Evolutionary conservation across 1,140 invertebrate species (phyloP).

Genomic region (Acromyrmex heyeri): DNA sequence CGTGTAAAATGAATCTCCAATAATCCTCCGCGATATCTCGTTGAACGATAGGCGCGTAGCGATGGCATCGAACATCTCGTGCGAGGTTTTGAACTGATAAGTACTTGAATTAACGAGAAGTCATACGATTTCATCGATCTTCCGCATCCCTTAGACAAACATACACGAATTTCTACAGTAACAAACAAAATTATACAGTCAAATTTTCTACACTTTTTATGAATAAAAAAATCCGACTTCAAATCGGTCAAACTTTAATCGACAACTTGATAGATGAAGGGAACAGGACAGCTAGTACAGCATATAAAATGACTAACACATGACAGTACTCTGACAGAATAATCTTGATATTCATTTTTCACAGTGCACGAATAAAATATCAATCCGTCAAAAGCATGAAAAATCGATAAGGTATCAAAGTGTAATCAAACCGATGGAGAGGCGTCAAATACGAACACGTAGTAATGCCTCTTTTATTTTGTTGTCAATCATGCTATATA

Average conservation of each 20-base stretch:
- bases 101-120: not conserved
- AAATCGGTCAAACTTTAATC: constrained; percentile 13
- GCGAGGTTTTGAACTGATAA: not conserved
- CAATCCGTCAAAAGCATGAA: constrained; percentile 47
- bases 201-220: not conserved
- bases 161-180: not conserved
- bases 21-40: constrained; percentile 62
- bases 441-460: constrained; percentile 34
- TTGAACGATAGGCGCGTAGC: constrained; percentile 13
- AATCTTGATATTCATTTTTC: constrained; percentile 57
- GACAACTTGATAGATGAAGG: constrained; percentile 37
- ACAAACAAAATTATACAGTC: not conserved
- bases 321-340: constrained; percentile 41
- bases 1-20: constrained; percentile 67
- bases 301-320: constrained; percentile 39
- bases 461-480: constrained; percentile 34
- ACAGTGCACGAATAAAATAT: constrained; percentile 51
- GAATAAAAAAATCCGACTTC: not conserved
- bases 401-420: constrained; percentile 54
- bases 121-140: not conserved
- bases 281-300: constrained; percentile 13
- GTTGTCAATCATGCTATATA: constrained; percentile 28
- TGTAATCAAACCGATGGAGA: constrained; percentile 51
- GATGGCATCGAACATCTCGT: not conserved
- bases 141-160: not conserved